Conservation (phyloP, 2,113 vertebrate species). For the Ictidomys tridecemlineatus region DNA sequence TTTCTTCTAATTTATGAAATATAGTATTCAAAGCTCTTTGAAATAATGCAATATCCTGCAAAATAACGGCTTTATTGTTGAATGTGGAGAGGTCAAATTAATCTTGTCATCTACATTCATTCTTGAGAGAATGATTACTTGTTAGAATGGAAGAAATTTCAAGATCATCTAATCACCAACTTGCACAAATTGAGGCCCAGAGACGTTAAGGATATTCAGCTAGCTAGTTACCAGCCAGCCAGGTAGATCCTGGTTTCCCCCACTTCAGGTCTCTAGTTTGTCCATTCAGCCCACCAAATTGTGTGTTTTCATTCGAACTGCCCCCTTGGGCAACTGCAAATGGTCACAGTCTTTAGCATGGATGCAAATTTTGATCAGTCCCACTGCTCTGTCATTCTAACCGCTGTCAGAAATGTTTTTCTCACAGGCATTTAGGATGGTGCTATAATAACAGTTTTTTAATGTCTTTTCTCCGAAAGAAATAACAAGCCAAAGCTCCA, state of each 20-base stretch:
- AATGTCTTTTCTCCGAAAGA: constrained; percentile 75
- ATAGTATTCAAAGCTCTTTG: constrained; percentile 38
- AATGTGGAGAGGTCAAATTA: constrained; percentile 37
- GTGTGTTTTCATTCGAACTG: constrained; percentile 56
- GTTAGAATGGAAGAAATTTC: constrained; percentile 34
- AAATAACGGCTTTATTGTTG: constrained; percentile 26
- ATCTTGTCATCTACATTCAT: constrained; percentile 41
- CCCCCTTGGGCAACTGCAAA: not conserved
- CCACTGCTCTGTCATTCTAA: constrained; percentile 23
- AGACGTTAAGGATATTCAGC: not conserved
- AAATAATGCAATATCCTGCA: constrained; percentile 55
- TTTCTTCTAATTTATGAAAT: constrained; percentile 62
- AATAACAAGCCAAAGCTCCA: constrained; percentile 68
- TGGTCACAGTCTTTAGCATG: constrained; percentile 36
- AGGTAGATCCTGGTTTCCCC: not conserved
- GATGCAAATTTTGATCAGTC: constrained; percentile 41
- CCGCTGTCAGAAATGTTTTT: constrained; percentile 61
- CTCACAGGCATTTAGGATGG: constrained; percentile 68
- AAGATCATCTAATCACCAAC: not conserved
- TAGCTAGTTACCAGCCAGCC: not conserved
- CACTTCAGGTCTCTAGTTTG: not conserved
- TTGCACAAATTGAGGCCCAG: constrained; percentile 29
- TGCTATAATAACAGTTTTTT: constrained; percentile 66
- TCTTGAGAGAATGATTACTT: constrained; percentile 28
- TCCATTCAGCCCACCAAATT: not conserved